Evolutionary conservation across 1,140 invertebrate species (phyloP).

Genomic region (Nasonia vitripennis): DNA sequence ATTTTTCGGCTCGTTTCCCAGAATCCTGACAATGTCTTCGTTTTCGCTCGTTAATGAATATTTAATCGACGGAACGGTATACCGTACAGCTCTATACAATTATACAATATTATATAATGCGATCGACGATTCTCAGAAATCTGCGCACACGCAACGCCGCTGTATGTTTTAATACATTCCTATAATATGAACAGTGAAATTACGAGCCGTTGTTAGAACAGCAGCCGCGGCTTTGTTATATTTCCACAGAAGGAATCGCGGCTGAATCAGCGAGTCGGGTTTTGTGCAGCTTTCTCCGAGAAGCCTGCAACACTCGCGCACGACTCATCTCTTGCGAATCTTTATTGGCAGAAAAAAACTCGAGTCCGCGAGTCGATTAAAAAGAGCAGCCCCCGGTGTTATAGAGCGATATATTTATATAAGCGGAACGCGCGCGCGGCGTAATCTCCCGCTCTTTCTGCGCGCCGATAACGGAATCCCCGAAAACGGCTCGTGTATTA

Average conservation of each 20-base stretch:
- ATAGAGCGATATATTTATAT: neutral
- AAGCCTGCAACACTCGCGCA: neutral
- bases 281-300: neutral
- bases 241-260: neutral
- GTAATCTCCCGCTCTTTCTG: neutral
- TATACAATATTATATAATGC: too few species aligned
- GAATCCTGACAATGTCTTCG: neutral
- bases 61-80: neutral
- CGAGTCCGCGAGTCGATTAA: neutral
- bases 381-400: neutral
- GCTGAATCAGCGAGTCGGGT: neutral
- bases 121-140: neutral
- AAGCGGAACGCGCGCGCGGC: neutral
- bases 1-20: constrained; percentile 4
- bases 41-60: neutral
- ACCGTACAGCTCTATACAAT: too few species aligned
- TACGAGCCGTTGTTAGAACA: neutral
- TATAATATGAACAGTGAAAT: too few species aligned
- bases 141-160: too few species aligned
- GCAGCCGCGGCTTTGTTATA: neutral
- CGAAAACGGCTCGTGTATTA: constrained; percentile 18
- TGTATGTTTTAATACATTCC: too few species aligned
- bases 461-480: constrained; percentile 28
- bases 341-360: neutral
- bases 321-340: neutral